Base-by-base conservation (phyloP, 2,113 vertebrate genomes). In the Pseudorhombus dupliciocellatus region DNA sequence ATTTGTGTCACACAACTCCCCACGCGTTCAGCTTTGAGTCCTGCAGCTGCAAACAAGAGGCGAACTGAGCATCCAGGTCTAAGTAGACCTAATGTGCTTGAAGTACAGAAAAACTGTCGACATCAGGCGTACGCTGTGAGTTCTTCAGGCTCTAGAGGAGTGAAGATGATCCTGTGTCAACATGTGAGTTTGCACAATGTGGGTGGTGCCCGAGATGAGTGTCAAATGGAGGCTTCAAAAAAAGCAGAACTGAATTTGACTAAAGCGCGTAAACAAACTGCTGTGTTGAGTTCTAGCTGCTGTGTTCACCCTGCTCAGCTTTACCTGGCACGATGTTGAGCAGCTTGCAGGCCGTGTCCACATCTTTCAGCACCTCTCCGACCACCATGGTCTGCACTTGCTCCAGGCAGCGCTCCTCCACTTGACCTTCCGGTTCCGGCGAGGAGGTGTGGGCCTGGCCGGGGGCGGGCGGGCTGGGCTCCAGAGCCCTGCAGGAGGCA, bases 281-380 rank as follows among this genome's bases (percentile, higher is more conserved):
- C 52, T 0, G 22, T 0, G 2, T 53, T 25, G 0, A 50, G 4
- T 30, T 57, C 4, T 50, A 37, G 3, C 34, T 37, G 34, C 10
- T 12, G 34, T 10, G 3, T 44, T 6, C 16, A 6, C 10, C 4
- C 9, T 10, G 3, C 18, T 6, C 16, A 6, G 42, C 7, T 20
- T 6, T 70, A 98, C 97, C 97, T 83, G 96, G 90, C 0, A 94
- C 79, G 64, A 98, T 98, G 92, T 96, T 98, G 76, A 98, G 96
- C 61, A 98, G 93, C 83, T 97, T 98, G 87, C 96, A 98, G n/a
- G 97, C 96, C 0, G 95, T 97, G 89, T 96, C 95, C 16, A 98
- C 95, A 80, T 98, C 97, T 90, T 96, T 98, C 54, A 97, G 92
- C 79, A 98, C 97, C 67, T 98, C 97, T 0, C 95, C 96, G 83